A percentile compares a stretch with the other conserved stretches of the same genome.
phyloP scores from a whole-genome alignment of 2,113 vertebrate genomes.

The Gallinago paraguaiae region DNA sequence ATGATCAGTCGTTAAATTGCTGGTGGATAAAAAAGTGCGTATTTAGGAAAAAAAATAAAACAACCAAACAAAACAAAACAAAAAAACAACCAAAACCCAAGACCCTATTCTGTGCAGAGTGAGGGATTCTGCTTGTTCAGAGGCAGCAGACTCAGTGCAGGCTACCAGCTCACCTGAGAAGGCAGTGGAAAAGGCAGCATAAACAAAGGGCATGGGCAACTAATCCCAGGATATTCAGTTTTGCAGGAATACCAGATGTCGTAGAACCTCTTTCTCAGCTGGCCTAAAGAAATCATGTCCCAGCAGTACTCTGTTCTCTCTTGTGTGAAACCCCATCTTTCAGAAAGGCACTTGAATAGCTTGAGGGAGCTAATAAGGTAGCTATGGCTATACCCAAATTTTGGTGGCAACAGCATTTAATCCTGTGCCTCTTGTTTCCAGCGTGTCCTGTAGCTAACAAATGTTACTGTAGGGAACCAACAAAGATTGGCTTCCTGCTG shows the following conservation, averaged over 20 bases:
- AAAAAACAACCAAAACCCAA: background rate
- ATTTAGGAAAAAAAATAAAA: background rate
- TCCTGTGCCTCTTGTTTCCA: background rate
- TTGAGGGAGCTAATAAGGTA: background rate
- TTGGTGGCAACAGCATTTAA: background rate
- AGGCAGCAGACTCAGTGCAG: background rate
- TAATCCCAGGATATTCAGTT: background rate
- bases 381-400: background rate
- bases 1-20: background rate
- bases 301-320: background rate
- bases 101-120: background rate
- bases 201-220: background rate
- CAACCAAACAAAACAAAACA: background rate
- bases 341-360: background rate
- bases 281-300: background rate
- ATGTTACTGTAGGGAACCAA: fast-evolving
- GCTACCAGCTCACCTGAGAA: background rate
- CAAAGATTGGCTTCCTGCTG: background rate
- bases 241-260: background rate
- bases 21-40: background rate
- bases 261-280: background rate
- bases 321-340: background rate
- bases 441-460: background rate
- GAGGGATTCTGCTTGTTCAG: background rate
- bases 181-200: background rate